Percentiles rank a stretch among this genome's conserved stretches.
Conservation (phyloP, 2,888 invertebrate genomes). For the Rhagonycha fulva region DNA sequence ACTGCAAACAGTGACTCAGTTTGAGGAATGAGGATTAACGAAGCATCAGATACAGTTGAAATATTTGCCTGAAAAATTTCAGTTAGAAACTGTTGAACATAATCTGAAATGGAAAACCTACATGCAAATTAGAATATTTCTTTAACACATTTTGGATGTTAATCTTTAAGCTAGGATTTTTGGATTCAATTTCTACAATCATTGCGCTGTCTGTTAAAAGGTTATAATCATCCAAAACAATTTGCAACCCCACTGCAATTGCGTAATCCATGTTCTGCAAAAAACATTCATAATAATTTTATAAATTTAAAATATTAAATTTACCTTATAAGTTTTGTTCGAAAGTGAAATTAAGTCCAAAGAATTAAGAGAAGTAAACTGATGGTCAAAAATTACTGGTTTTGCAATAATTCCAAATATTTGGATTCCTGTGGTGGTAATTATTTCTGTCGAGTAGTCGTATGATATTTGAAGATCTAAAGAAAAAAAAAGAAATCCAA, state of each 20-base stretch:
- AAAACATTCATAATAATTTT: constrained; percentile 9
- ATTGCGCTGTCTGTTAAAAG: constrained; percentile 40
- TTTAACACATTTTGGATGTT: constrained; percentile 43
- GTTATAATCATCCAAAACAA: constrained; percentile 45
- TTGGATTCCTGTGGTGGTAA: constrained; percentile 48
- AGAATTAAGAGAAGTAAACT: constrained; percentile 43
- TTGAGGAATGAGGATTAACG: constrained; percentile 44
- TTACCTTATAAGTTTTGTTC: constrained; percentile 19
- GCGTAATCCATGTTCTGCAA: constrained; percentile 47
- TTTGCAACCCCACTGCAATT: constrained; percentile 47
- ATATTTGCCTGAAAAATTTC: constrained; percentile 42
- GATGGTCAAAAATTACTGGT: constrained; percentile 38
- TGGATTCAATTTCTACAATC: constrained; percentile 48
- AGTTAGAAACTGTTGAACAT: not conserved
- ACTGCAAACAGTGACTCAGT: constrained; percentile 47
- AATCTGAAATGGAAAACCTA: constrained; percentile 35
- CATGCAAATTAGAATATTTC: constrained; percentile 44
- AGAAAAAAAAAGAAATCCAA: not conserved
- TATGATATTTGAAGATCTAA: constrained; percentile 43
- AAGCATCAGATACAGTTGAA: constrained; percentile 41
- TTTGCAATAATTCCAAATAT: constrained; percentile 43
- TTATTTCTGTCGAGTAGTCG: constrained; percentile 46
- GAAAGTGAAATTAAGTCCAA: constrained; percentile 45
- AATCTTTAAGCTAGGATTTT: constrained; percentile 37
- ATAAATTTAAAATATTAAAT: not conserved